These are phyloP conservation scores for Progne subis DNA, from an alignment of 2,113 vertebrate species.

Conservation along the genomic window DNA sequence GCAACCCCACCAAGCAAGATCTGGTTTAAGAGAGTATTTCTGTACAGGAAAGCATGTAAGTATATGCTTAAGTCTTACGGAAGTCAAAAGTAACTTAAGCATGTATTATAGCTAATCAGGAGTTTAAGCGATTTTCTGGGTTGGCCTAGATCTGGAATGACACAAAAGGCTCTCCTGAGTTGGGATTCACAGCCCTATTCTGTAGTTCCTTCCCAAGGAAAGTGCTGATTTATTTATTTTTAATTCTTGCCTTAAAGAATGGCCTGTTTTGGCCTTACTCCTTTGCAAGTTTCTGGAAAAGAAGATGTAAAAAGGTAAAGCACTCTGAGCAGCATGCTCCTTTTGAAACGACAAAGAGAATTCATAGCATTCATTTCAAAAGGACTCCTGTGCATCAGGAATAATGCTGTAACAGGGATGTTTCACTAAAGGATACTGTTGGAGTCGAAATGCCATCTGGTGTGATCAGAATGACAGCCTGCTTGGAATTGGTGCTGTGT, in stretches of 20 bases:
- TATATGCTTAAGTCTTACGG: neutral
- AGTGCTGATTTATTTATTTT: neutral
- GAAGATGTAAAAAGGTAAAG: neutral
- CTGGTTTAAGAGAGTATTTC: constrained; percentile 36
- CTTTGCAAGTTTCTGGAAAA: neutral
- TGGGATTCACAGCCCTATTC: neutral
- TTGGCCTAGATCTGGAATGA: neutral
- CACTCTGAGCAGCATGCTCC: neutral
- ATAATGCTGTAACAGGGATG: neutral
- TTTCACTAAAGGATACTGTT: constrained; percentile 10
- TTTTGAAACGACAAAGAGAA: constrained; percentile 16
- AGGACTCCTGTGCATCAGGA: neutral
- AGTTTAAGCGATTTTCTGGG: constrained; percentile 41
- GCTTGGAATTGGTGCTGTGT: neutral
- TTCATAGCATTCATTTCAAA: constrained; percentile 11
- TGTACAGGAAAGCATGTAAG: neutral
- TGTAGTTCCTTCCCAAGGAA: neutral
- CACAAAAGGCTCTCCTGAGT: neutral
- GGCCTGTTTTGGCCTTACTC: neutral
- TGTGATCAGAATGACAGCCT: constrained; percentile 12
- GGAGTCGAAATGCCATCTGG: neutral
- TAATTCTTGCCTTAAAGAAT: neutral
- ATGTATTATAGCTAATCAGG: constrained; percentile 13
- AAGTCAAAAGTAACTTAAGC: constrained; percentile 43
- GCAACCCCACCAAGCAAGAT: neutral